Evolutionary conservation across 2,113 vertebrate species (phyloP).

Genomic region (Himantopus leucocephalus): DNA sequence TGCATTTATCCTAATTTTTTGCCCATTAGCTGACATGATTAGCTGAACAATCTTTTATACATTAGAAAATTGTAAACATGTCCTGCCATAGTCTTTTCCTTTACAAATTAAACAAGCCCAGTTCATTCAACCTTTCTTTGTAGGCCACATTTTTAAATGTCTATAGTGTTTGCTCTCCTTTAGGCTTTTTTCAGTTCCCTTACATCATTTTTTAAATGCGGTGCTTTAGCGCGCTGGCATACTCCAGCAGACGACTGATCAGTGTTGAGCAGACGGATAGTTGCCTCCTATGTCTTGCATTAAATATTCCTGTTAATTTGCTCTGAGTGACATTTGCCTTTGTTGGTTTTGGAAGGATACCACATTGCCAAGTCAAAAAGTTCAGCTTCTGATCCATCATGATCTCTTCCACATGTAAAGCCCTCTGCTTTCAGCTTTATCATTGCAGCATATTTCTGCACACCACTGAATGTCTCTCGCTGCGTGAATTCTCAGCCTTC

Average conservation of each 20-base stretch:
- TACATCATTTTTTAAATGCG: neutral
- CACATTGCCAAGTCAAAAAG: neutral
- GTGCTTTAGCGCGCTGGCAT: neutral
- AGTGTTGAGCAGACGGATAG: neutral
- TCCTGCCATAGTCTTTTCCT: neutral
- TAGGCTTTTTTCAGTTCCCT: neutral
- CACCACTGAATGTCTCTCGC: neutral
- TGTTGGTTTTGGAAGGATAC: slow-evolving; percentile 20
- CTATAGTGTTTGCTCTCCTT: neutral
- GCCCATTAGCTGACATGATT: neutral
- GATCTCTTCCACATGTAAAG: neutral
- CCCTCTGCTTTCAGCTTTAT: neutral
- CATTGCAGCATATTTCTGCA: neutral
- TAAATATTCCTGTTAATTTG: neutral
- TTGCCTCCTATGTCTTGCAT: neutral
- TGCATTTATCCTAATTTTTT: neutral
- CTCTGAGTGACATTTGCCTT: neutral
- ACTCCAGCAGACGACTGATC: neutral
- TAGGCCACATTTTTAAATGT: neutral
- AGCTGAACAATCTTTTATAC: neutral
- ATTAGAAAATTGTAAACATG: neutral
- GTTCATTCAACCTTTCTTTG: neutral
- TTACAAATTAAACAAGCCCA: neutral
- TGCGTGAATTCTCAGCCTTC: neutral
- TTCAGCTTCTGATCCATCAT: neutral